Evolutionary conservation across 2,797 vertebrate genomes (phyloP), one percentile per base, ranked within the genome.

Genomic region (Myotis findleyi): DNA sequence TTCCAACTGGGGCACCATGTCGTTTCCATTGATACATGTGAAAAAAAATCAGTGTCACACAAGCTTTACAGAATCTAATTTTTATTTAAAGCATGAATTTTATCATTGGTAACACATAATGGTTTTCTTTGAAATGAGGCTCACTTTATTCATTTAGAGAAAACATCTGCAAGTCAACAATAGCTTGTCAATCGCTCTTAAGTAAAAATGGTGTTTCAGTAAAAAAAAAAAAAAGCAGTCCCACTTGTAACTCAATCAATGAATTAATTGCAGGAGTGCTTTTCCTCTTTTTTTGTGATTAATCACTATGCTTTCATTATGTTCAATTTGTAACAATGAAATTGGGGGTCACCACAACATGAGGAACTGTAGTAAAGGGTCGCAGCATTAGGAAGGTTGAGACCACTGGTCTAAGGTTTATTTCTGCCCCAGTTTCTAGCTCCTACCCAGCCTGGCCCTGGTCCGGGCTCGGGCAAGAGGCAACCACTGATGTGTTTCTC

Each of bases 21-120:
- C 55, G n/a, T 30, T 55, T 25, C 47, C 55, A 55, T 1, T 66
- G 47, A 82, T 27, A 13, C 30, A 30, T n/a, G 21, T 51, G 72
- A 64, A 47, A 69, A 53, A 87, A 72, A 36, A 55, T 62, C 36
- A 81, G 44, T 12, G 27, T 81, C 36, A 64, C 21, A 64, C 53
- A 77, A 57, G 16, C 66, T 83, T 89, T 64, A 57, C 30, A 84
- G 72, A 89, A 82, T 53, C 77, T 80, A 47, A 69, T 81, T 64
- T 95, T 57, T 62, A 96, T 27, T 80, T 53, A 92, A 89, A 77
- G 49, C 62, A 82, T 94, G 30, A 94, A 90, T 89, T 89, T 68
- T 57, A 82, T 94, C 27, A 49, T 0, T 55, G 57, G 75, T 25
- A 76, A 95, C 14, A 72, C 21, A 86, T 38, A 89, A 87, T 4